Evolutionary conservation across 2,113 vertebrate species (phyloP).

Genomic region (Channa argus): DNA sequence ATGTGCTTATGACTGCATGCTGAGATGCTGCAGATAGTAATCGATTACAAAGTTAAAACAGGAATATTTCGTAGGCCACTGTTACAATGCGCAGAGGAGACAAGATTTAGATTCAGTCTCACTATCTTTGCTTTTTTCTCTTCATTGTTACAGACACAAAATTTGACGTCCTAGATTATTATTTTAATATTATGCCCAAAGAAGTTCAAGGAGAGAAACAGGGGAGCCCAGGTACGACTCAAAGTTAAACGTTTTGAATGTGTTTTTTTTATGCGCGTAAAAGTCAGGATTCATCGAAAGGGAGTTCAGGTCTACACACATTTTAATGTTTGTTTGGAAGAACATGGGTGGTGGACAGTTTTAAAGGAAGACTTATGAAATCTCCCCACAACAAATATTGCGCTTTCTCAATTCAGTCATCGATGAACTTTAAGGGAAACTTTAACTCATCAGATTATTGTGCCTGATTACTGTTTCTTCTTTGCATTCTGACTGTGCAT

Average conservation of each 20-base stretch:
- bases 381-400: conserved; percentile 35
- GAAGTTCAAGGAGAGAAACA: not conserved
- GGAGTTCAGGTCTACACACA: not conserved
- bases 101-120: not conserved
- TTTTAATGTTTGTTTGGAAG: not conserved
- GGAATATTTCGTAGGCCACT: conserved; percentile 4
- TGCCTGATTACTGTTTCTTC: conserved; percentile 65
- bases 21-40: conserved; percentile 26
- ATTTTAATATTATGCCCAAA: not conserved
- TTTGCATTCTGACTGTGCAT: conserved; percentile 78
- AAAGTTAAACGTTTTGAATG: not conserved
- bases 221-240: not conserved
- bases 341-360: not conserved
- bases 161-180: not conserved
- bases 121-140: conserved; percentile 1
- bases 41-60: conserved; percentile 17
- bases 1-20: not conserved
- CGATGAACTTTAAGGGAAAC: conserved; percentile 71
- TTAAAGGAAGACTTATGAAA: conserved; percentile 7
- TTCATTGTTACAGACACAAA: not conserved
- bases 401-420: conserved; percentile 17
- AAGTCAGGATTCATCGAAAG: not conserved
- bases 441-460: conserved; percentile 68
- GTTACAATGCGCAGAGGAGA: not conserved
- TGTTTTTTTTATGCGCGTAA: not conserved